Evolutionary conservation across 2,797 vertebrate genomes (phyloP), one percentile per base, ranked within the genome.

Genomic region (Carapus acus): DNA sequence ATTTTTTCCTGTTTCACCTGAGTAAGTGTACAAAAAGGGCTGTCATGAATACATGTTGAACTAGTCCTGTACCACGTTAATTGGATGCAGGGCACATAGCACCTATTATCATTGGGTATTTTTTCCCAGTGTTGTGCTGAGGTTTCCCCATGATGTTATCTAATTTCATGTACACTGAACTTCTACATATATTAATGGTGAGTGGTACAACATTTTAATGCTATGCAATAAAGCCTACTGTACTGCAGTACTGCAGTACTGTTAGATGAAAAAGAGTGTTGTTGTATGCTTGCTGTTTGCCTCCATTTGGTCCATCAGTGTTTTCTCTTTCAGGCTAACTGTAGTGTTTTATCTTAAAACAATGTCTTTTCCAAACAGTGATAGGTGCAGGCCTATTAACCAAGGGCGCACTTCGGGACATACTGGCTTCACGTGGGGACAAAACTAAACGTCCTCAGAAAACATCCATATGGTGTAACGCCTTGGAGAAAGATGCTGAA

Each of bases 51-150:
- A 68, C 65, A 53, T 81, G 71, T 81, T 74, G 76, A 76, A 85
- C 84, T 83, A 87, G 62, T 58, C 56, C 54, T 73, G 46, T 67
- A 75, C 77, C 80, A 75, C 77, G 75, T 72, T 86, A 85, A 87
- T 83, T 86, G 78, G 75, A 74, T 78, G 65, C 79, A 75, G 63
- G 78, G 76, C 67, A 80, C 50, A 52, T 44, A 63, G 51, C 44
- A 54, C 69, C 77, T 81, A 83, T 87, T 82, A 74, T 70, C 63
- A 50, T 59, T 50, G 31, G 44, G 24, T 67, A 38, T 54, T 52
- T 17, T 17, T 17, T 15, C 46, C 20, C 12, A 33, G 45, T 67
- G 43, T 67, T 73, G 66, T 63, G 48, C 52, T 52, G 41, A 49
- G 38, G 41, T 63, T 68, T 76, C 40, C 65, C 11, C 67, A 62